Conservation (phyloP, 2,113 vertebrate species). For the Hippocampus abdominalis region DNA sequence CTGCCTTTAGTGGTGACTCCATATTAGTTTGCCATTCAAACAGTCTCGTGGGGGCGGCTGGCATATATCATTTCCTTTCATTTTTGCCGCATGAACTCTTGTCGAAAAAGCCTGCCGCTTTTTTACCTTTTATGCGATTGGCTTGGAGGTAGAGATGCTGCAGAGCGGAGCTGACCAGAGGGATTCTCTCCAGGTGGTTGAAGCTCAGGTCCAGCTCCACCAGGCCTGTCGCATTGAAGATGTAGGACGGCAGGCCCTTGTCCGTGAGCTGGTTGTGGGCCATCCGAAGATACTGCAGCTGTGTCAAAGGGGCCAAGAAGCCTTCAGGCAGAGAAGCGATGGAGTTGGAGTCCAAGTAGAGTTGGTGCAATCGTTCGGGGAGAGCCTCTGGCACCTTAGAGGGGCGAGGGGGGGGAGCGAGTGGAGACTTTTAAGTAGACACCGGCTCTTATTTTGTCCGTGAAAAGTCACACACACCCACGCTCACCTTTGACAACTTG, state of each 20-base stretch:
- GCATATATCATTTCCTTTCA: no score
- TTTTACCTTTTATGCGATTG: constrained; percentile 88
- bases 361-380: constrained; percentile 83
- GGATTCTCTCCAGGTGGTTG: constrained; percentile 93
- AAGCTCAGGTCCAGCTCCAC: constrained; percentile 93
- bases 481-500: constrained; percentile 75
- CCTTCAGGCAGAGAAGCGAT: constrained; percentile 81
- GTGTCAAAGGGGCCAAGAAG: constrained; percentile 78
- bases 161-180: constrained; percentile 82
- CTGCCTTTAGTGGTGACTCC: no score
- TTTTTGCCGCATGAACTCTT: no score
- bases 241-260: constrained; percentile 81
- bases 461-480: constrained; percentile 3
- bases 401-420: neutral
- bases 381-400: constrained; percentile 79
- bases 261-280: constrained; percentile 88
- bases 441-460: neutral
- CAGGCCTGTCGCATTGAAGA: constrained; percentile 89
- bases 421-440: neutral
- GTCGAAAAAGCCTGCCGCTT: neutral
- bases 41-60: no score
- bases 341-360: constrained; percentile 89
- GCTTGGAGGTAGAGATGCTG: constrained; percentile 95
- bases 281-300: constrained; percentile 85
- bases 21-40: no score